Conservation (phyloP, 2,113 vertebrate genomes). For the Rhinolophus ferrumequinum region DNA sequence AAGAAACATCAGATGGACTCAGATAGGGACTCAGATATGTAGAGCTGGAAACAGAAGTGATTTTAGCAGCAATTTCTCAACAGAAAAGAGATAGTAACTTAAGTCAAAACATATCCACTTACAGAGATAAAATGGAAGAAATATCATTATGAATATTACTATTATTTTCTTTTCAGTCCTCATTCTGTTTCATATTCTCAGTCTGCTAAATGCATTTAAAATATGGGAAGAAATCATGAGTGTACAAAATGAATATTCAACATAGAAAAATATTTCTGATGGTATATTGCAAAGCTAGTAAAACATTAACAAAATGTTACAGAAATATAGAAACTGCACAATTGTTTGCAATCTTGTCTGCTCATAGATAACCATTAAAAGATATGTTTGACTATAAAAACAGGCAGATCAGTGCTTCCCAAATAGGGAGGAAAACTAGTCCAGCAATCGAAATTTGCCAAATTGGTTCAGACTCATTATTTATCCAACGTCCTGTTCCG, state of each 20-base stretch:
- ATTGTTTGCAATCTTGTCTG: neutral
- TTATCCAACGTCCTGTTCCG: neutral
- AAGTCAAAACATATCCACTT: neutral
- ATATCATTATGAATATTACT: neutral
- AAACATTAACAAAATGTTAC: neutral
- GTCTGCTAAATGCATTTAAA: neutral
- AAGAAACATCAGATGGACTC: neutral
- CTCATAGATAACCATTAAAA: neutral
- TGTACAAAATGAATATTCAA: conserved; percentile 10
- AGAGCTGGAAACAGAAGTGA: neutral
- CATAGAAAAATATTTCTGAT: neutral
- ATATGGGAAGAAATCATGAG: neutral
- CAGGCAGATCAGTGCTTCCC: neutral
- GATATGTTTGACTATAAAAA: neutral
- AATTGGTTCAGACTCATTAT: neutral
- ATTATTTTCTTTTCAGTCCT: neutral
- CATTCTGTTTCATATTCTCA: conserved; percentile 16
- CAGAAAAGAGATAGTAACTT: neutral
- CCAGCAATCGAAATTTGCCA: neutral
- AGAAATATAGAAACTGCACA: neutral
- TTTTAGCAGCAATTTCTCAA: conserved; percentile 11
- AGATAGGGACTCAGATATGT: neutral
- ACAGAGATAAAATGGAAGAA: neutral
- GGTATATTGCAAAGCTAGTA: neutral
- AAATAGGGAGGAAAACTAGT: neutral